These are phyloP conservation scores for Plagiodera versicolora DNA, from an alignment of 2,888 invertebrate genomes.

Conservation along the genomic window DNA sequence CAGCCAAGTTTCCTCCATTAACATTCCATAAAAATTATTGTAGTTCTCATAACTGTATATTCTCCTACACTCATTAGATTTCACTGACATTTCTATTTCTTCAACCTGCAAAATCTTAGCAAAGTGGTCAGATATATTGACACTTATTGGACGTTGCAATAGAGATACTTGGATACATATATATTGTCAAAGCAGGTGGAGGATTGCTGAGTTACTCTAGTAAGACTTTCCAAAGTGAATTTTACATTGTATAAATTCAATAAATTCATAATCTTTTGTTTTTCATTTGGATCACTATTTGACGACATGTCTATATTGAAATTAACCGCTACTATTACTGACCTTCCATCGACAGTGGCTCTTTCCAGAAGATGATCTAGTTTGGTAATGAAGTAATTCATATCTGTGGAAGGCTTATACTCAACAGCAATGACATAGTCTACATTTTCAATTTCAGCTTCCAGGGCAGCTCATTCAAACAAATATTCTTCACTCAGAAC, in stretches of 20 bases:
- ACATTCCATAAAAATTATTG: conserved; percentile 2
- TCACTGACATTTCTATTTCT: no score
- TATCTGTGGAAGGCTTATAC: conserved; percentile 8
- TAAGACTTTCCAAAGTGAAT: no score
- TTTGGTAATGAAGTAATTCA: neutral
- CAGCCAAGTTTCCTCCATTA: neutral
- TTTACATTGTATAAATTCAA: no score
- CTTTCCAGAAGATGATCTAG: neutral
- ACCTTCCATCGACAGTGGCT: neutral
- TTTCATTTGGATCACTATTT: neutral
- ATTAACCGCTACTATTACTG: neutral
- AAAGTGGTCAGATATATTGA: no score
- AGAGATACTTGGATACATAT: no score
- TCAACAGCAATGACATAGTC: neutral
- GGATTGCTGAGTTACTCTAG: no score
- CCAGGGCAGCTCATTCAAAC: conserved; percentile 1
- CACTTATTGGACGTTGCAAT: no score
- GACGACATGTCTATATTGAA: conserved; percentile 11
- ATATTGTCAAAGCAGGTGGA: no score
- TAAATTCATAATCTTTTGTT: no score
- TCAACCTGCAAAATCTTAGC: no score
- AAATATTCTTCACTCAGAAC: neutral
- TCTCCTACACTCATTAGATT: neutral
- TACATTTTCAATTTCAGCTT: neutral
- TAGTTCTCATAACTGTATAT: neutral